These are phyloP conservation scores for Mus spretus DNA, from an alignment of 2,797 vertebrate genomes.

Conservation along the genomic window DNA sequence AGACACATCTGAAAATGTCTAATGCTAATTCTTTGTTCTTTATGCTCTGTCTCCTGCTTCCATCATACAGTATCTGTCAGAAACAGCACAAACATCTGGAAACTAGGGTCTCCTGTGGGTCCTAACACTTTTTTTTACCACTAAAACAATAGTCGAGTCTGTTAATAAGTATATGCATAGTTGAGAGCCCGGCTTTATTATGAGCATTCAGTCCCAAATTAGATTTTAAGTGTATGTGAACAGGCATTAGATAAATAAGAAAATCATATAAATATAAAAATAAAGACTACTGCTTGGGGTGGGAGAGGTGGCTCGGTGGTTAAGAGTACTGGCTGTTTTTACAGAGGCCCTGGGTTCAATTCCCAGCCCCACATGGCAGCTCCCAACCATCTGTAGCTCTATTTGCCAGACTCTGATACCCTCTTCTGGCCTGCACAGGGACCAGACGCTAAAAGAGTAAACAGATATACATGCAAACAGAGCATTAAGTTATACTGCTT, in stretches of 20 bases:
- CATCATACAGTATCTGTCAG: constrained; percentile 6
- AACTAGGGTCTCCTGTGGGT: background rate
- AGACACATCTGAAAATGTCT: constrained; percentile 22
- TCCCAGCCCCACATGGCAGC: background rate
- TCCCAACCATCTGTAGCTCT: background rate
- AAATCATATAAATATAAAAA: background rate
- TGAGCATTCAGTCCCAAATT: background rate
- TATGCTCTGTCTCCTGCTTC: background rate
- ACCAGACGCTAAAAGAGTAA: background rate
- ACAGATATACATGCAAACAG: background rate
- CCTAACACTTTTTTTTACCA: constrained; percentile 19
- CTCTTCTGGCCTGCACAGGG: background rate
- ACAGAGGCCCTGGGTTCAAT: background rate
- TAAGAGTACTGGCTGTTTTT: background rate
- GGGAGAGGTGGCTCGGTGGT: background rate
- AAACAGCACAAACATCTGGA: constrained; percentile 59
- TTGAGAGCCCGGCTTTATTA: constrained; percentile 27
- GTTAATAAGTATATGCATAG: constrained; percentile 43
- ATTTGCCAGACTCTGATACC: background rate
- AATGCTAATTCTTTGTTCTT: constrained; percentile 41
- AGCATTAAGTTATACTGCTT: background rate
- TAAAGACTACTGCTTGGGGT: background rate
- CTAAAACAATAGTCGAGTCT: constrained; percentile 8
- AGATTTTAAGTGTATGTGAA: constrained; percentile 48
- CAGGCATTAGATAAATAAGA: background rate